Conservation (phyloP, 2,888 invertebrate species). For the Pyrrhosoma nymphula region DNA sequence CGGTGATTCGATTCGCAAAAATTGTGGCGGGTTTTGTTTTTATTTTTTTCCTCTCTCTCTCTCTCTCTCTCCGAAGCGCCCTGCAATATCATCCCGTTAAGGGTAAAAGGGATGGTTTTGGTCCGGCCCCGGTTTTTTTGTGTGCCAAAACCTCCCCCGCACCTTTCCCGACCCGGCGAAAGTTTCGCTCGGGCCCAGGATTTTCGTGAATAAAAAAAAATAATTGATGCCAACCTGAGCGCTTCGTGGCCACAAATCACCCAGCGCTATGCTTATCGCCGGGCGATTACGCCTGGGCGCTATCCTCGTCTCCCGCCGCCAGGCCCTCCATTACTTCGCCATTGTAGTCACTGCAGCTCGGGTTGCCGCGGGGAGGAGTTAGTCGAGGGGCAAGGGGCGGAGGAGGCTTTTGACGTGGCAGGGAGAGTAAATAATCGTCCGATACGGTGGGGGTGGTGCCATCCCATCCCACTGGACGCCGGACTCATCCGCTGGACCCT, state of each 20-base stretch:
- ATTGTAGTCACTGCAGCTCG: neutral
- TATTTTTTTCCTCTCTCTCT: neutral
- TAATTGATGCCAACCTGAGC: conserved; percentile 24
- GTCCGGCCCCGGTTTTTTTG: neutral
- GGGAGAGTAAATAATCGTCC: neutral
- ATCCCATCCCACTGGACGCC: no score
- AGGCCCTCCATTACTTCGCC: neutral
- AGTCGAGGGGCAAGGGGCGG: neutral
- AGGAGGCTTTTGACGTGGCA: neutral
- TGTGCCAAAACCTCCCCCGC: neutral
- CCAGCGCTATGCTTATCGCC: conserved; percentile 45
- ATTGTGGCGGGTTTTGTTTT: neutral
- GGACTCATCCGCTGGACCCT: no score
- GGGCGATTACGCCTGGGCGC: conserved; percentile 41
- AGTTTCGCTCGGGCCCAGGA: neutral
- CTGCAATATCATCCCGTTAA: neutral
- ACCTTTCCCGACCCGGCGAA: neutral
- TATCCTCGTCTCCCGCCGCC: neutral
- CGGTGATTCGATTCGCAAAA: conserved; percentile 53
- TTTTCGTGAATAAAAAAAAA: conserved; percentile 1
- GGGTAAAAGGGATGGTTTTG: neutral
- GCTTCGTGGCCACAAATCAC: conserved; percentile 45
- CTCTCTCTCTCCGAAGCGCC: neutral
- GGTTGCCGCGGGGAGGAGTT: neutral
- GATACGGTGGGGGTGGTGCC: neutral